A percentile compares a stretch with the other conserved stretches of the same genome.
Evolutionary conservation across 2,888 invertebrate species (phyloP).

Genomic region (Coenonympha arcania): DNA sequence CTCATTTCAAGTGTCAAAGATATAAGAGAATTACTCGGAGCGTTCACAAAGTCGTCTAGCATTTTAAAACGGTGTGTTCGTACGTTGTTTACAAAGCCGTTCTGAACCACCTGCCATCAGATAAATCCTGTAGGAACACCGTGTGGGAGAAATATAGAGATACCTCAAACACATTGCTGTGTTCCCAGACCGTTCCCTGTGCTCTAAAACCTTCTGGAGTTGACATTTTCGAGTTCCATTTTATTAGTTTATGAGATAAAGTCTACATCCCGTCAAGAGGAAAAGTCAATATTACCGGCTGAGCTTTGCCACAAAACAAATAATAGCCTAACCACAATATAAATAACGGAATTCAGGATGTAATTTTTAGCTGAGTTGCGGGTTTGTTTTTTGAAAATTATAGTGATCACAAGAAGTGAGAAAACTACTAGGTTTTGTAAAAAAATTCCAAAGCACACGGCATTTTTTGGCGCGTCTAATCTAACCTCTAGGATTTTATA

Average conservation of each 20-base stretch:
- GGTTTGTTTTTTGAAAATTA: no score
- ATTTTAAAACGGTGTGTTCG: no score
- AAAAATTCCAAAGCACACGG: no score
- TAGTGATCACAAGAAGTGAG: no score
- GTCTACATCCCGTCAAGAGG: no score
- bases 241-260: constrained; percentile 1
- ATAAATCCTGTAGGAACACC: constrained; percentile 27
- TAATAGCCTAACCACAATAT: not conserved
- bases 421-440: no score
- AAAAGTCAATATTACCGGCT: not conserved
- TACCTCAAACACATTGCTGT: constrained; percentile 17
- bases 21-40: no score
- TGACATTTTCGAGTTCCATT: constrained; percentile 4
- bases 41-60: constrained; percentile 2
- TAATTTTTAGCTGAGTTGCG: no score
- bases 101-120: constrained; percentile 18
- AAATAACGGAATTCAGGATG: not conserved
- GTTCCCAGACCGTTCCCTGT: constrained; percentile 10
- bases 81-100: constrained; percentile 23
- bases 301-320: not conserved
- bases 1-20: no score
- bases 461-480: no score
- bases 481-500: no score
- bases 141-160: constrained; percentile 20
- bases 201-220: not conserved